These are phyloP conservation scores for Pogonocichla stellata DNA, from an alignment of 2,113 vertebrate genomes.

Conservation along the genomic window DNA sequence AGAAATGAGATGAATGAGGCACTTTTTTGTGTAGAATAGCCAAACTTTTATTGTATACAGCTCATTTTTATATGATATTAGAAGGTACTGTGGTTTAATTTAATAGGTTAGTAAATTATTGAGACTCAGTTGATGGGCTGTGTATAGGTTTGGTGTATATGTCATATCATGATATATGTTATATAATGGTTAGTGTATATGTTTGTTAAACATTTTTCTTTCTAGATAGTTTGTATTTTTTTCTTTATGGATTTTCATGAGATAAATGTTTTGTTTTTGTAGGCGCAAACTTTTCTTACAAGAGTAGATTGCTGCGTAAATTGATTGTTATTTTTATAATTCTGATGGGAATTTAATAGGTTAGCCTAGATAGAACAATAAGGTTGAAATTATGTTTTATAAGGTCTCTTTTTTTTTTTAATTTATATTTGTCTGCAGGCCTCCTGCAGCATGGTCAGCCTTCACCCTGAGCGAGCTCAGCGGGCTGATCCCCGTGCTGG, in stretches of 20 bases:
- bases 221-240: background rate
- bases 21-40: background rate
- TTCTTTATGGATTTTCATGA: background rate
- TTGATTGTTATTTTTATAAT: background rate
- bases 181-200: background rate
- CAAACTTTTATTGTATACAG: background rate
- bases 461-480: constrained; percentile 44
- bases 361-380: background rate
- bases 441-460: constrained; percentile 41
- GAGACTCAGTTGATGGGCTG: background rate
- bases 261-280: background rate
- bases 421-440: background rate
- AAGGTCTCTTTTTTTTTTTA: no score
- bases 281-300: background rate
- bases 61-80: background rate
- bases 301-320: background rate
- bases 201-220: background rate
- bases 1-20: no score
- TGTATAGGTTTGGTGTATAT: background rate
- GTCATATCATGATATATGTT: no score
- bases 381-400: background rate
- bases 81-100: background rate
- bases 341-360: background rate
- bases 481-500: background rate
- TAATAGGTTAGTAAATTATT: background rate